phyloP scores from a whole-genome alignment of 2,113 vertebrate genomes.

The Platycercus adscitus region DNA sequence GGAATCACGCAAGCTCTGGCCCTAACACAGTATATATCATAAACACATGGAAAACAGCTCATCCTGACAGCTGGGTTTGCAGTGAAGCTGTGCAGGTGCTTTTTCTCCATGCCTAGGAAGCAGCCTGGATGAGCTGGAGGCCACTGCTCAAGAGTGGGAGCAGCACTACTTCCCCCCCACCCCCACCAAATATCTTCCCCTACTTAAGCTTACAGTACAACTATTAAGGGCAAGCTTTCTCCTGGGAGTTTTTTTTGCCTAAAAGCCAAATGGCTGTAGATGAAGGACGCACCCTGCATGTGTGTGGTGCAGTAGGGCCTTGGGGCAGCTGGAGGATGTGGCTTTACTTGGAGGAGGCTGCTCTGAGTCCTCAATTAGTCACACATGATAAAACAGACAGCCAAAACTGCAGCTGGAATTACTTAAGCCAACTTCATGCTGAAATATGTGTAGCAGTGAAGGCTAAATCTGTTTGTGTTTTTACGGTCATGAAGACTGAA shows the following conservation, averaged over 20 bases:
- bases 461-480: not conserved
- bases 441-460: accelerated
- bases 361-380: not conserved
- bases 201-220: not conserved
- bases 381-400: not conserved
- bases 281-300: not conserved
- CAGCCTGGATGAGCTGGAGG: not conserved
- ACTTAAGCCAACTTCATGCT: not conserved
- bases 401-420: not conserved
- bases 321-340: not conserved
- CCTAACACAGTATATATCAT: not conserved
- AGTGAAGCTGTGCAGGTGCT: accelerated
- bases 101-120: not conserved
- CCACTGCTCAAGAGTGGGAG: not conserved
- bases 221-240: not conserved
- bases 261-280: not conserved
- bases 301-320: not conserved
- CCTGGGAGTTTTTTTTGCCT: not conserved
- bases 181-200: not conserved
- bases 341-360: not conserved
- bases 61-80: not conserved
- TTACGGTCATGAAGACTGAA: not conserved
- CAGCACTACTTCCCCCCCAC: not conserved
- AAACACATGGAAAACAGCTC: not conserved
- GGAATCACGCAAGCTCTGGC: not conserved